These are phyloP conservation scores for Carlito syrichta DNA, from an alignment of 2,113 vertebrate species.

Conservation along the genomic window DNA sequence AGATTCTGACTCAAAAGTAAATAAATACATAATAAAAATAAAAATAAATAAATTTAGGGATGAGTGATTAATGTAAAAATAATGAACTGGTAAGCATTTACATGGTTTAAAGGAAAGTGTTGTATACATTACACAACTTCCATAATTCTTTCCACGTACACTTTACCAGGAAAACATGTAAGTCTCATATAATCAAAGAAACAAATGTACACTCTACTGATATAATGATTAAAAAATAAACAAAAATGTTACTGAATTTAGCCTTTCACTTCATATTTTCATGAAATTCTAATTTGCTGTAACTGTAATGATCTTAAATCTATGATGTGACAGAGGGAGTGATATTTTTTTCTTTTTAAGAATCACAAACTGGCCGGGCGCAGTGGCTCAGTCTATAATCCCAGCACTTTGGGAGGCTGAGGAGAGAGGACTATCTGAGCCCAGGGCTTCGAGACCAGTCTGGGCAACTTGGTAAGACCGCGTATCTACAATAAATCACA, in stretches of 20 bases:
- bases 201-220: not conserved
- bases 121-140: not conserved
- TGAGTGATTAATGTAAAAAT: not conserved
- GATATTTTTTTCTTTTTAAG: not conserved
- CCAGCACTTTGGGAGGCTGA: too few species aligned
- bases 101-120: not conserved
- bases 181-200: constrained; percentile 49
- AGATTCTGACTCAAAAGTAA: too few species aligned
- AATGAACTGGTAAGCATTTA: constrained; percentile 27
- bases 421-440: too few species aligned
- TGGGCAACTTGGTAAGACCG: too few species aligned
- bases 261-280: not conserved
- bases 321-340: not conserved
- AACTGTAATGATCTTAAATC: not conserved
- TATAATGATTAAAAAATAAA: not conserved
- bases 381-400: too few species aligned
- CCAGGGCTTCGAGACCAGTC: too few species aligned
- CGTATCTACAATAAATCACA: too few species aligned
- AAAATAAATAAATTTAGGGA: not conserved
- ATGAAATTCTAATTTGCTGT: not conserved
- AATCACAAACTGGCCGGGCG: too few species aligned
- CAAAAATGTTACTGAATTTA: not conserved
- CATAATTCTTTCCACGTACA: constrained; percentile 40
- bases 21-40: too few species aligned
- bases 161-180: constrained; percentile 50